Conservation (phyloP, 2,113 vertebrate species). For the Gobio gobio region DNA sequence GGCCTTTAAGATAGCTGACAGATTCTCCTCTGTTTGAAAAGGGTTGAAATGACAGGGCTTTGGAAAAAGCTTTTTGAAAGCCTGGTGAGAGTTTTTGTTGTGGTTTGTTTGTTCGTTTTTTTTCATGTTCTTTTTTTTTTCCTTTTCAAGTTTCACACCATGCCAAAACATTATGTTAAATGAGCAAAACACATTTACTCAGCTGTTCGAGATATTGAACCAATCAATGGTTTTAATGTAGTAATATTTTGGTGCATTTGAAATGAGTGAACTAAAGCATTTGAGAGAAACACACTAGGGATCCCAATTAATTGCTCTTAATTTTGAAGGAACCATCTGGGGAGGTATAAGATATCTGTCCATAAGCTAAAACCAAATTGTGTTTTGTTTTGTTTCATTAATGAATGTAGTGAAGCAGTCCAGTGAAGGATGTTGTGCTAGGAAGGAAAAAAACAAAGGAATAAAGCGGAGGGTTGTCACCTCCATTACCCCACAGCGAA, state of each 20-base stretch:
- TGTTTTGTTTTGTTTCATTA: neutral
- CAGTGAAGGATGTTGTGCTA: neutral
- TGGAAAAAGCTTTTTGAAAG: constrained; percentile 31
- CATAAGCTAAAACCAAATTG: neutral
- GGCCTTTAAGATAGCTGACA: constrained; percentile 41
- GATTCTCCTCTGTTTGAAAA: constrained; percentile 29
- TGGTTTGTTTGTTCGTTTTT: neutral
- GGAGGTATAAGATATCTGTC: neutral
- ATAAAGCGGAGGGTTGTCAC: constrained; percentile 45
- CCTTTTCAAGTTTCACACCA: neutral
- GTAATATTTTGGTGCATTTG: neutral
- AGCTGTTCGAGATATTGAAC: neutral
- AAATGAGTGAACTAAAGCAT: neutral
- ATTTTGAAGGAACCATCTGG: neutral
- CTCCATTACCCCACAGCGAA: constrained; percentile 59
- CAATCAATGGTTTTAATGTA: no score
- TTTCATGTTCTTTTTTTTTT: neutral
- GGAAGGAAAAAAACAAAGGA: neutral
- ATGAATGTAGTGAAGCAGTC: neutral
- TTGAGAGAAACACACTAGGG: neutral
- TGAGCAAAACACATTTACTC: neutral
- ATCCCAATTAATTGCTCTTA: neutral
- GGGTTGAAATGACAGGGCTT: constrained; percentile 22
- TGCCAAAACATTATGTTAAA: neutral
- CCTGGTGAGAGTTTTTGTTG: neutral